phyloP scores from a whole-genome alignment of 2,888 invertebrate genomes.

The Andrena praecox region DNA sequence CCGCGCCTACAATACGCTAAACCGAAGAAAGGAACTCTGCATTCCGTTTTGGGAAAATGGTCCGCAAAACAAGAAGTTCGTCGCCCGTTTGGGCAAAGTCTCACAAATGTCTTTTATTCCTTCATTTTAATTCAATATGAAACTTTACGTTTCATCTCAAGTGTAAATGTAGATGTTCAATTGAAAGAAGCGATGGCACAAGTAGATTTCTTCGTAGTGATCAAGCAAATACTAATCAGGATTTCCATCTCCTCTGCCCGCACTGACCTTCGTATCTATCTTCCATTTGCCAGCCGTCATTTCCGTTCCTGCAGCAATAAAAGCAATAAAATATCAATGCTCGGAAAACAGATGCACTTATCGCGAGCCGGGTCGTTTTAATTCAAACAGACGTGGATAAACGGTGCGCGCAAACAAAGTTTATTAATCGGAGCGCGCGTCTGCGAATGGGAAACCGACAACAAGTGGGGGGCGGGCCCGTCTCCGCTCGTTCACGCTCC shows the following conservation, averaged over 20 bases:
- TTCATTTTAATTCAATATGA: too few species aligned
- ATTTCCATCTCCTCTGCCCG: too few species aligned
- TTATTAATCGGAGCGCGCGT: slow-evolving; percentile 16
- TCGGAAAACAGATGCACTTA: not conserved
- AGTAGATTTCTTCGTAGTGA: too few species aligned
- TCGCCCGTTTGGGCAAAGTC: too few species aligned
- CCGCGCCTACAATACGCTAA: not conserved
- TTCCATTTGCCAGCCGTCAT: too few species aligned
- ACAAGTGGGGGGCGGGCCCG: not conserved
- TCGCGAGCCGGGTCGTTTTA: not conserved
- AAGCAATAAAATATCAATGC: not conserved
- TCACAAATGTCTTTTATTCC: too few species aligned
- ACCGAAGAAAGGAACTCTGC: not conserved
- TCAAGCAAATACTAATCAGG: too few species aligned
- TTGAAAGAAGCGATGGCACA: too few species aligned
- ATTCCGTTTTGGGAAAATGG: not conserved
- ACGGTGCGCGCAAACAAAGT: slow-evolving; percentile 8
- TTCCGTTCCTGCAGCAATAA: not conserved
- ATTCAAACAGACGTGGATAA: slow-evolving; percentile 3
- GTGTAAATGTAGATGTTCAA: too few species aligned
- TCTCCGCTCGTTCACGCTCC: not conserved
- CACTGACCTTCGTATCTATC: too few species aligned
- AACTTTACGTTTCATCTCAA: too few species aligned
- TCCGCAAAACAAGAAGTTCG: too few species aligned
- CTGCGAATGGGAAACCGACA: not conserved